These are phyloP conservation scores for Physella acuta DNA, from an alignment of 1,140 invertebrate species.

Conservation along the genomic window DNA sequence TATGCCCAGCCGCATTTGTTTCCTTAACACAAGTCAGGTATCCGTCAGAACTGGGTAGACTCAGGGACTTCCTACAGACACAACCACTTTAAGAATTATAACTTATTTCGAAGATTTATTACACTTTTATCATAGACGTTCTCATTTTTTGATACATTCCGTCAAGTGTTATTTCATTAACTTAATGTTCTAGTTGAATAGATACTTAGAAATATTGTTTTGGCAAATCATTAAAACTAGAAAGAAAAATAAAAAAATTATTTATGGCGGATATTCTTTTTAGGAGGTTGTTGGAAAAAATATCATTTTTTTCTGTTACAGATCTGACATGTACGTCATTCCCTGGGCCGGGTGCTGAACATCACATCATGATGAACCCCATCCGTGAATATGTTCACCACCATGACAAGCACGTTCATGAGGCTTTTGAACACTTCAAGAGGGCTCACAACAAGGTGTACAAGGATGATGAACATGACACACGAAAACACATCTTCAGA, in stretches of 20 bases:
- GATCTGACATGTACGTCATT: constrained; percentile 77
- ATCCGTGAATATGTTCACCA: constrained; percentile 86
- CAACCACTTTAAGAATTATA: no score
- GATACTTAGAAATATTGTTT: no score
- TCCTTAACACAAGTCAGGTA: no score
- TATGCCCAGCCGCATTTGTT: no score
- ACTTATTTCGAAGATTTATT: no score
- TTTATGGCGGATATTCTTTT: neutral
- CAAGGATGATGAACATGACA: constrained; percentile 68
- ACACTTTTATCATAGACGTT: no score
- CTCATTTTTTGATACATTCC: no score
- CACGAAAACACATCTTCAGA: constrained; percentile 78
- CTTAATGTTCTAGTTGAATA: no score
- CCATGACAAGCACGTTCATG: constrained; percentile 73
- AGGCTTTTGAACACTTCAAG: constrained; percentile 78
- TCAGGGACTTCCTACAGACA: no score
- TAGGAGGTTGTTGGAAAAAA: neutral
- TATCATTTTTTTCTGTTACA: constrained; percentile 45
- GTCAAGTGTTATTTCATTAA: no score
- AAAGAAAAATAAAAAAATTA: neutral
- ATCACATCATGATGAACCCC: constrained; percentile 69
- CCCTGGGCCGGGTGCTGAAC: constrained; percentile 77
- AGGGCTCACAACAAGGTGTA: constrained; percentile 75
- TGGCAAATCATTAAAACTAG: no score
- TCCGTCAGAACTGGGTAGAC: no score